Evolutionary conservation across 2,888 invertebrate genomes (phyloP).

Genomic region (Nymphalis polychloros): DNA sequence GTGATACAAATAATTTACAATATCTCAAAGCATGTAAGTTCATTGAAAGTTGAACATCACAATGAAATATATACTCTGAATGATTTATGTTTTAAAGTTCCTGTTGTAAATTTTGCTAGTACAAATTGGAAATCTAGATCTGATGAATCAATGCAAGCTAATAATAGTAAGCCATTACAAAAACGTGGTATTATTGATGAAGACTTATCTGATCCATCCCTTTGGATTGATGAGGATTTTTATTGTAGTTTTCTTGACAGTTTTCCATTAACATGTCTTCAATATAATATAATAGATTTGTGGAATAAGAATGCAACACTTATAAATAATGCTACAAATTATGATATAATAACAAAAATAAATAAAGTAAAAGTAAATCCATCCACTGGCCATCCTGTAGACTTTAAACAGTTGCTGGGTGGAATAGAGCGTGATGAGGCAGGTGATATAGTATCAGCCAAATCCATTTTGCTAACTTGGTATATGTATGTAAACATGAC

Average conservation of each 20-base stretch:
- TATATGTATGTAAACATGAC: slow-evolving; percentile 86
- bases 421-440: slow-evolving; percentile 79
- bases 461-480: slow-evolving; percentile 84
- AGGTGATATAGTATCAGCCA: slow-evolving; percentile 84
- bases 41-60: slow-evolving; percentile 56
- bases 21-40: slow-evolving; percentile 76
- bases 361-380: slow-evolving; percentile 83
- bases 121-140: slow-evolving; percentile 53
- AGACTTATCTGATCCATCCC: slow-evolving; percentile 80
- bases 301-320: slow-evolving; percentile 83
- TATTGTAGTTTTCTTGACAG: slow-evolving; percentile 85
- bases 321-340: slow-evolving; percentile 79
- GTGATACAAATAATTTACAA: slow-evolving; percentile 78
- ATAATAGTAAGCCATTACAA: slow-evolving; percentile 33
- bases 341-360: slow-evolving; percentile 83
- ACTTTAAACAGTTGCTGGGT: slow-evolving; percentile 84
- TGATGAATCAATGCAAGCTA: slow-evolving; percentile 43
- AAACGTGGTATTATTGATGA: slow-evolving; percentile 44
- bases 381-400: slow-evolving; percentile 84
- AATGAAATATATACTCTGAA: slow-evolving; percentile 52
- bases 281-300: slow-evolving; percentile 85
- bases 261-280: slow-evolving; percentile 83
- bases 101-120: slow-evolving; percentile 67
- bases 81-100: slow-evolving; percentile 74
- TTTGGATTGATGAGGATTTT: slow-evolving; percentile 78